A percentile compares a stretch with the other conserved stretches of the same genome.
These are phyloP conservation scores for Ammodytes dubius DNA, from an alignment of 2,113 vertebrate genomes.

Conservation along the genomic window DNA sequence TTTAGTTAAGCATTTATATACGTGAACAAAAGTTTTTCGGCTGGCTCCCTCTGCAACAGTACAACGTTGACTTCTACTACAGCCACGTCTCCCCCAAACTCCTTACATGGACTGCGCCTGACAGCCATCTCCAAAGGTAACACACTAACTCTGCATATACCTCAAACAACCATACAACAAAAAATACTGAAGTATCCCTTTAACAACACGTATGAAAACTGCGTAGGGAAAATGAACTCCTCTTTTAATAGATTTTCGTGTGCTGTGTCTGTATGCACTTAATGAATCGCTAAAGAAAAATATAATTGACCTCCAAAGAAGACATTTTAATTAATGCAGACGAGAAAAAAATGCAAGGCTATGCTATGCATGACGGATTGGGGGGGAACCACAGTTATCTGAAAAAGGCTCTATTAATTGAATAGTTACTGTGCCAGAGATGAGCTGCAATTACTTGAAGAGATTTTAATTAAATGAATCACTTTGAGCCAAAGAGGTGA, in stretches of 20 bases:
- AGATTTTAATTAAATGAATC: conserved; percentile 81
- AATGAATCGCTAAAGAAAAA: conserved; percentile 83
- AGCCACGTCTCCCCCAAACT: background rate
- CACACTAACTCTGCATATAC: background rate
- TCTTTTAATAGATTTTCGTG: conserved; percentile 55
- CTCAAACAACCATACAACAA: too few relatives aligned
- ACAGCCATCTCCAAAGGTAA: background rate
- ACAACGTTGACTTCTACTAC: too few relatives aligned
- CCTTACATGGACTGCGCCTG: background rate
- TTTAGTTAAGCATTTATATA: too few relatives aligned
- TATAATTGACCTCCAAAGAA: conserved; percentile 83
- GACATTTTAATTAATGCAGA: conserved; percentile 80
- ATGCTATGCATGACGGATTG: conserved; percentile 47
- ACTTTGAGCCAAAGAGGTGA: conserved; percentile 55
- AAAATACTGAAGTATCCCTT: too few relatives aligned
- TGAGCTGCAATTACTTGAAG: conserved; percentile 80
- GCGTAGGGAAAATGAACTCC: conserved; percentile 23
- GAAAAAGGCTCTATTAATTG: conserved; percentile 81
- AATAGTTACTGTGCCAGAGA: conserved; percentile 84
- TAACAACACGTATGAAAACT: background rate
- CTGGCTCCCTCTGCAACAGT: too few relatives aligned
- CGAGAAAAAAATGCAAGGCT: conserved; percentile 66
- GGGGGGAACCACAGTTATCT: conserved; percentile 78
- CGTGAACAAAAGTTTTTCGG: too few relatives aligned
- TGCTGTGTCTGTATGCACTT: conserved; percentile 45